Base-by-base conservation (phyloP, 2,888 invertebrate genomes). In the Cetonia aurata region DNA sequence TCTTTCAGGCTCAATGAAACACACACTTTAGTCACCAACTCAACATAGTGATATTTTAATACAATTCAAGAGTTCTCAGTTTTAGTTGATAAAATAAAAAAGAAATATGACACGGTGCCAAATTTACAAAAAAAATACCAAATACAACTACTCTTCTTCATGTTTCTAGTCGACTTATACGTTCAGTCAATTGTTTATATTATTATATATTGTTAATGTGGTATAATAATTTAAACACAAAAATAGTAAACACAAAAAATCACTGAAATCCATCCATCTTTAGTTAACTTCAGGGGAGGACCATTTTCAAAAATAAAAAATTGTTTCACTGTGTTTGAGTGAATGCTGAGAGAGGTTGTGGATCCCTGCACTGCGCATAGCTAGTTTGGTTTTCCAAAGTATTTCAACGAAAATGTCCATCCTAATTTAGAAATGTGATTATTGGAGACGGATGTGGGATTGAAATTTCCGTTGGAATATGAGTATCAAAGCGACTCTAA, bases 1-100 rank as follows among this genome's bases (percentile, higher is more conserved):
- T 83, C 79, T 85, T 85, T 83, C 85, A 85, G 85, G 85, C 84
- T 80, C 84, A 84, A 84, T 85, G 84, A 85, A 83, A 84, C 80
- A 82, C 81, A 82, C 80, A 81, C 81, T 80, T 81, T 81, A 78
- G 79, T 79, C 80, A 81, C 75, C 80, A 79, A 79, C 78, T 79
- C 81, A 79, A 81, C 80, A 79, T 81, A 82, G 81, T 82, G 82
- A 83, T 82, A 83, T 83, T 81, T 81, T 81, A 80, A 78, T 79
- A 80, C 78, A 77, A 75, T 79, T 77, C 79, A 81, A 81, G 80
- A 81, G 77, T 78, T 72, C 74, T 77, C 79, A 78, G 79, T 78
- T 78, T 78, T 81, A 62, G 37, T 62, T 62, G 10, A 13, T 41
- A 33, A 37, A 31, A 55, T 6, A 55, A 1, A 56, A 37, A 15